Base-by-base conservation (phyloP, 2,888 invertebrate genomes). In the Xanthia icteritia region DNA sequence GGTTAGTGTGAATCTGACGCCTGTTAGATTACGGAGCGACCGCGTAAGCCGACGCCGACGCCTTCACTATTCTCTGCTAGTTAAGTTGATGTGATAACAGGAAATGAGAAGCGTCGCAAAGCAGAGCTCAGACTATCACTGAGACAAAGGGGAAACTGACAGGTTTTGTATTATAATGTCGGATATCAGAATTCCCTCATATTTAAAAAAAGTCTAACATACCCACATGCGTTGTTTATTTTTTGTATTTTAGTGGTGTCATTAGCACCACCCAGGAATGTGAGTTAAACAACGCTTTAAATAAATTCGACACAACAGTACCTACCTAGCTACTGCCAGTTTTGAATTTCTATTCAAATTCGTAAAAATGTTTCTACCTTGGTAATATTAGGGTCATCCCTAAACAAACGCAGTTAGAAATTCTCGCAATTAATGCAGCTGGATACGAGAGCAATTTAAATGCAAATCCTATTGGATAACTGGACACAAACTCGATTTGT, bases 391-490 rank as follows among this genome's bases (percentile, higher is more conserved):
- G n/a, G 5, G 15, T 36, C 5, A 23, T 36, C 39, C 17, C 27
- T 56, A 51, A 58, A 71, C 42, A 71, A 79, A 31, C 9, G 20
- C 51, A 42, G 58, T 66, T 42, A 56, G 17, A 71, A 76, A 73
- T 61, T 68, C 45, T 31, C 70, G 65, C 23, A 77, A 82, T 77
- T 48, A 83, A 56, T 77, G 56, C 77, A 71, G 36, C 60, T 77
- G 72, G 64, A 65, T 77, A 82, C 39, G 36, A 15, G 15, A 74
- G 31, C 78, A 82, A 86, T 86, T 77, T 77, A 77, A 66, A 83
- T 82, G 83, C 58, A 69, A 82, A 86, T 82, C 82, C 23, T 72
- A 60, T 63, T 31, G 39, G 51, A 82, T 23, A n/a, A 66, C 51
- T 31, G 65, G 61, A 74, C 61, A 51, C 36, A 71, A 56, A 63